These are phyloP conservation scores for Heliconius hortense DNA, from an alignment of 2,888 invertebrate genomes.

Conservation along the genomic window DNA sequence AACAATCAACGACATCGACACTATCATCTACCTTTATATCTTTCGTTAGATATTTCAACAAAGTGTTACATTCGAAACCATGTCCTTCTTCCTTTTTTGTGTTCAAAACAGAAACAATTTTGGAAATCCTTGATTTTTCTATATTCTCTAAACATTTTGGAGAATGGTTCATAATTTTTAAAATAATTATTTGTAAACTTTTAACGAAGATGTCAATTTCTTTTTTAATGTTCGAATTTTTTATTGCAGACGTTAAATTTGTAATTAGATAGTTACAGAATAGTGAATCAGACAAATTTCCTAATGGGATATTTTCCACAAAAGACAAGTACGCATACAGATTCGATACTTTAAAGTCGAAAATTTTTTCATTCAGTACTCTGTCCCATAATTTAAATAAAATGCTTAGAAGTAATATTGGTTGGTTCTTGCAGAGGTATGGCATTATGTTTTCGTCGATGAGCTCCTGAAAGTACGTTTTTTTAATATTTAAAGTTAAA, in stretches of 20 bases:
- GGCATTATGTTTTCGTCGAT: conserved; percentile 62
- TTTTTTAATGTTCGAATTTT: conserved; percentile 55
- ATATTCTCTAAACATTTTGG: conserved; percentile 68
- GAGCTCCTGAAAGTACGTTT: conserved; percentile 34
- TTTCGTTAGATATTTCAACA: conserved; percentile 79
- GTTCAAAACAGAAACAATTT: conserved; percentile 79
- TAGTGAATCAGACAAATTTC: conserved; percentile 74
- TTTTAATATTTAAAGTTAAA: neutral
- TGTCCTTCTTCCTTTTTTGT: conserved; percentile 64
- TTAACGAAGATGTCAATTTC: conserved; percentile 59
- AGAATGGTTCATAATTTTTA: conserved; percentile 49
- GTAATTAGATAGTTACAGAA: conserved; percentile 81
- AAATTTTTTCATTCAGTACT: conserved; percentile 68
- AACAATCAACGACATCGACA: conserved; percentile 64
- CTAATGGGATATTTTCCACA: conserved; percentile 66
- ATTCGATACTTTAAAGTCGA: conserved; percentile 77
- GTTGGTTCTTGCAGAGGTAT: conserved; percentile 71
- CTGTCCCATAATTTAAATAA: conserved; percentile 75
- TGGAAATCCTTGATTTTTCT: conserved; percentile 73
- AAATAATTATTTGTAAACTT: conserved; percentile 71
- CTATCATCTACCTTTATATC: conserved; percentile 74
- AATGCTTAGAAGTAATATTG: conserved; percentile 78
- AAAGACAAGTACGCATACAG: conserved; percentile 83
- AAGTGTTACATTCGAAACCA: conserved; percentile 57
- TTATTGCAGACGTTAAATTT: conserved; percentile 78